These are phyloP conservation scores for Hypanus sabinus DNA, from an alignment of 2,113 vertebrate species.

Conservation along the genomic window DNA sequence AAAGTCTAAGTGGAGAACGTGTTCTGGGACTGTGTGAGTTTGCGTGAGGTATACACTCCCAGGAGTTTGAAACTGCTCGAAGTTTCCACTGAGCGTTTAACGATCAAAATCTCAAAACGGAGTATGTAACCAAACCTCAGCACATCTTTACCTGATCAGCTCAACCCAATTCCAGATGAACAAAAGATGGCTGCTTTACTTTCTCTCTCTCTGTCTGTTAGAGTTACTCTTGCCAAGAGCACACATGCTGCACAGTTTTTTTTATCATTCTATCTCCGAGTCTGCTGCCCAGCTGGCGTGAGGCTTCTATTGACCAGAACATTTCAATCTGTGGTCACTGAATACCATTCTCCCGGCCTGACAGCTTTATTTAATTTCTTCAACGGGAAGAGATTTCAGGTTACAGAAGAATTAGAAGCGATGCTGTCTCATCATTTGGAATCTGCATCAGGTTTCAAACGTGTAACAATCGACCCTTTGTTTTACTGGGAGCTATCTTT, in stretches of 20 bases:
- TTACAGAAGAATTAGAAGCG: conserved; percentile 47
- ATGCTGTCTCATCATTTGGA: conserved; percentile 51
- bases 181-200: conserved; percentile 61
- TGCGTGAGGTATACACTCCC: too few species aligned
- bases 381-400: conserved; percentile 45
- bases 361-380: conserved; percentile 44
- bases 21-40: too few species aligned
- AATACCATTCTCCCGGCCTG: conserved; percentile 43
- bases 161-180: conserved; percentile 51
- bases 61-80: too few species aligned
- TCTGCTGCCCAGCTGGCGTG: conserved; percentile 60
- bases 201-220: conserved; percentile 45
- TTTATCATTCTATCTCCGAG: conserved; percentile 55
- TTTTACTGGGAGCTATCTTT: conserved; percentile 57
- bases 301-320: conserved; percentile 47
- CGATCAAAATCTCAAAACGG: conserved; percentile 38
- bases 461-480: conserved; percentile 59
- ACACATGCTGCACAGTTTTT: conserved; percentile 50
- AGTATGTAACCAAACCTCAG: conserved; percentile 58
- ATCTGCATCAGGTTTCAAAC: conserved; percentile 46
- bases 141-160: conserved; percentile 55
- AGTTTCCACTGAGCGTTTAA: too few species aligned
- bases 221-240: conserved; percentile 48
- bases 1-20: too few species aligned
- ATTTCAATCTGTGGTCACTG: conserved; percentile 46